Base-by-base conservation (phyloP, 2,797 vertebrate species). In the Eulemur albifrons region DNA sequence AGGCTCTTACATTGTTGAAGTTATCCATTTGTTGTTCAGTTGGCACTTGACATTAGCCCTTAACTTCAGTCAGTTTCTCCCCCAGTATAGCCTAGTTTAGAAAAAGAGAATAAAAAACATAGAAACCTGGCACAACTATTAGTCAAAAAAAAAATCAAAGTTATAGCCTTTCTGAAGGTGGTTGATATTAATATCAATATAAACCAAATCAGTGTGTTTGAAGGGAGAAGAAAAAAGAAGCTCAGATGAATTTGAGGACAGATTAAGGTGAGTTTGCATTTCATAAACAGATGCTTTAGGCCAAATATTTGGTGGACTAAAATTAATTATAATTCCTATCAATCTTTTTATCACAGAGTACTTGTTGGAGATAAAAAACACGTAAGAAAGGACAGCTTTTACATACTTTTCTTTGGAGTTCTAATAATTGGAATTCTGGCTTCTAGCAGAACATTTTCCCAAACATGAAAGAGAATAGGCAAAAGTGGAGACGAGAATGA, bases 391-490 rank as follows among this genome's bases (percentile, higher is more conserved):
- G 7, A 50, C 2, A 59, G 45, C 1, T 90, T 79, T 75, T 25
- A 30, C 0, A 4, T 48, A 8, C 7, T 45, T 63, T 59, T 90
- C 30, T 80, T 85, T 75, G 50, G 38, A 15, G 13, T 86, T 73
- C 14, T 90, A 70, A 90, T 8, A 83, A 27, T 65, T 90, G 27
- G 4, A 65, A 13, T 45, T 92, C 57, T 40, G 23, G 14, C 4
- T 96, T 93, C 52, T 61, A 65, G 20, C 2, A 88, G 48, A 88
- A 79, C 69, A 77, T 30, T 50, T 84, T 94, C 45, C 89, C n/a
- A 69, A 80, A 63, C 38, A 18, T 43, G 50, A 69, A 83, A 82
- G 17, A 50, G 7, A 95, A 79, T 10, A 72, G 27, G 2, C 4
- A 77, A 67, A 72, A 89, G 12, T 81, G 30, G 30, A 69, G 65